phyloP scores from a whole-genome alignment of 2,113 vertebrate species.

The Mus musculus region DNA sequence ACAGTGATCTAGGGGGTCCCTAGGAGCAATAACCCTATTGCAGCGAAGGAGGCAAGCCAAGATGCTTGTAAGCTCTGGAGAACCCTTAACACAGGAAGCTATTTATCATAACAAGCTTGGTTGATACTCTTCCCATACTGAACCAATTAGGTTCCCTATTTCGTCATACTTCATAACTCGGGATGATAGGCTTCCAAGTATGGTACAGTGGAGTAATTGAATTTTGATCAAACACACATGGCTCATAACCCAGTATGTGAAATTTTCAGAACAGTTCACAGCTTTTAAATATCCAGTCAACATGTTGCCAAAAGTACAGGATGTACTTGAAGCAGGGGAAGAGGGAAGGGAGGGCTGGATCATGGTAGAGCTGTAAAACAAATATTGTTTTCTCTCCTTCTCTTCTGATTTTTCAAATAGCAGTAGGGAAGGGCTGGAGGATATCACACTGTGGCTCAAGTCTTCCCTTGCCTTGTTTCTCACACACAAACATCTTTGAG shows the following conservation, averaged over 20 bases:
- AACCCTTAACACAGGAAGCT: conserved; percentile 95
- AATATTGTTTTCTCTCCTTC: conserved; percentile 88
- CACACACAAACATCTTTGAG: conserved; percentile 69
- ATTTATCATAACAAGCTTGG: conserved; percentile 94
- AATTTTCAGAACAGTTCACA: conserved; percentile 91
- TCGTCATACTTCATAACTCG: conserved; percentile 95
- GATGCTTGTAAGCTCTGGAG: conserved; percentile 91
- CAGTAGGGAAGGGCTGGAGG: conserved; percentile 83
- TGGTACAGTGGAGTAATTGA: conserved; percentile 94
- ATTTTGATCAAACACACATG: conserved; percentile 98
- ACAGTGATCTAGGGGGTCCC: conserved; percentile 89
- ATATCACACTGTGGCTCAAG: conserved; percentile 82
- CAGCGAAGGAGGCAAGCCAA: conserved; percentile 89
- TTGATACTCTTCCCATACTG: conserved; percentile 94
- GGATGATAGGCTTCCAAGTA: conserved; percentile 92
- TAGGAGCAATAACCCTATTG: conserved; percentile 88
- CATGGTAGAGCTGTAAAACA: conserved; percentile 92
- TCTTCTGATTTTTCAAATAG: conserved; percentile 87
- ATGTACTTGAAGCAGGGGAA: conserved; percentile 90
- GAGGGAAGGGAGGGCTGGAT: conserved; percentile 84
- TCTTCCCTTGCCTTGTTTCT: conserved; percentile 73
- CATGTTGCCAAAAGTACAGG: conserved; percentile 94
- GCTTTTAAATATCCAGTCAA: conserved; percentile 92
- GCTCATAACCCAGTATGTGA: conserved; percentile 92
- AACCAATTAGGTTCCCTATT: conserved; percentile 94